phyloP scores from a whole-genome alignment of 1,140 invertebrate species.

The Potamilus streckersoni region DNA sequence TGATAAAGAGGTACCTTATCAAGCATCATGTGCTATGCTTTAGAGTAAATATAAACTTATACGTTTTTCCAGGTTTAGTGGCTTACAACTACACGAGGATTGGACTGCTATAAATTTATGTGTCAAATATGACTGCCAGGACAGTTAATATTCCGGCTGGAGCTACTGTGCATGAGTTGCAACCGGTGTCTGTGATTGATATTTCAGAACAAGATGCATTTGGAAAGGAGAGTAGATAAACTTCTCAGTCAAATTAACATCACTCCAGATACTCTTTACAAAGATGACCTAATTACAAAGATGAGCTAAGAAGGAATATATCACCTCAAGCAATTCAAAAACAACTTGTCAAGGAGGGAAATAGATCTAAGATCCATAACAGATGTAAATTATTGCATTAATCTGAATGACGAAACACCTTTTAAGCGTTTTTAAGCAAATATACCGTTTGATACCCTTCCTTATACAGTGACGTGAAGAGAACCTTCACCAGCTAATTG shows the following conservation, averaged over 20 bases:
- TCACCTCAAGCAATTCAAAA: neutral
- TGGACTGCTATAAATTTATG: slow-evolving; percentile 2
- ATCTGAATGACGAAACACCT: slow-evolving; percentile 3
- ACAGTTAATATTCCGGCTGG: slow-evolving; percentile 24
- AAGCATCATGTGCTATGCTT: slow-evolving; percentile 8
- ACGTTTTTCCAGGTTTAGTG: slow-evolving; percentile 18
- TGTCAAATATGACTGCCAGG: slow-evolving; percentile 27
- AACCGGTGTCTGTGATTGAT: slow-evolving; percentile 14
- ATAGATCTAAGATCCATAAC: slow-evolving; percentile 5
- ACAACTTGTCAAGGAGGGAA: slow-evolving; percentile 7
- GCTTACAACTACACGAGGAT: slow-evolving; percentile 13
- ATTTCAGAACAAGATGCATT: neutral
- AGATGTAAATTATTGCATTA: slow-evolving; percentile 2
- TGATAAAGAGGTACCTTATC: slow-evolving; percentile 22
- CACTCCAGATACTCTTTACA: neutral
- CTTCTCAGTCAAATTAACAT: neutral
- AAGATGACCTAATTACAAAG: neutral
- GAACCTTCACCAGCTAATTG: slow-evolving; percentile 8
- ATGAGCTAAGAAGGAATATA: neutral
- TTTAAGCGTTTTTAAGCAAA: slow-evolving; percentile 15
- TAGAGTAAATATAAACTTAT: slow-evolving; percentile 5
- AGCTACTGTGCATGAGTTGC: slow-evolving; percentile 24
- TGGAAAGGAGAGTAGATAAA: neutral
- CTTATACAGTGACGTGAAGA: slow-evolving; percentile 5
- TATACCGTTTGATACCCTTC: neutral